Percentiles rank a stretch among this genome's conserved stretches.
Evolutionary conservation across 2,888 invertebrate species (phyloP).

Genomic region (Orthosia incerta): DNA sequence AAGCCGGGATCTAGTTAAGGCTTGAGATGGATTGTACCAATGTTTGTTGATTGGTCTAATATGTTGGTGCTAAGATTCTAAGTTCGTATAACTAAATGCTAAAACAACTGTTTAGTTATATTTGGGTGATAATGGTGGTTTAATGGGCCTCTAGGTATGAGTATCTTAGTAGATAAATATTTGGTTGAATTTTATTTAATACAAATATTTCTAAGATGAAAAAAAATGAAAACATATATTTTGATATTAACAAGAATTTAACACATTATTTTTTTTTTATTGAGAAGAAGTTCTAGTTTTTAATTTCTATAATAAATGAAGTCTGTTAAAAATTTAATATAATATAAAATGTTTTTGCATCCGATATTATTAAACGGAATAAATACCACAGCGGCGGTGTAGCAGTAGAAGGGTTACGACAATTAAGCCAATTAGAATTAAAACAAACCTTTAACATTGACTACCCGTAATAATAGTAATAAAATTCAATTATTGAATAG

Average conservation of each 20-base stretch:
- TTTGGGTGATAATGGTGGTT: background rate
- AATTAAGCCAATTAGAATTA: background rate
- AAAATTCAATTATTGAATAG: background rate
- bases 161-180: background rate
- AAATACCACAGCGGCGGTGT: background rate
- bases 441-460: background rate
- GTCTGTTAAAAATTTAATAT: background rate
- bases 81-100: slow-evolving; percentile 6
- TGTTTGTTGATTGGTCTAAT: slow-evolving; percentile 29
- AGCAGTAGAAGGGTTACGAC: slow-evolving; percentile 11
- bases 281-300: too few species aligned
- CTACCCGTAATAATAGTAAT: background rate
- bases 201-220: background rate
- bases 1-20: slow-evolving; percentile 28
- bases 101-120: background rate
- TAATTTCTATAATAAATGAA: background rate
- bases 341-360: too few species aligned
- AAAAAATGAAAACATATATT: too few species aligned
- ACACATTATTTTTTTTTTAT: too few species aligned
- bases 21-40: slow-evolving; percentile 48
- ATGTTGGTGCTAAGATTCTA: slow-evolving; percentile 20
- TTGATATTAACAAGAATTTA: too few species aligned
- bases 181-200: background rate
- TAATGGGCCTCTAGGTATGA: too few species aligned
- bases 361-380: background rate